phyloP scores from a whole-genome alignment of 1,140 invertebrate species.

The Neodiprion fabricii region DNA sequence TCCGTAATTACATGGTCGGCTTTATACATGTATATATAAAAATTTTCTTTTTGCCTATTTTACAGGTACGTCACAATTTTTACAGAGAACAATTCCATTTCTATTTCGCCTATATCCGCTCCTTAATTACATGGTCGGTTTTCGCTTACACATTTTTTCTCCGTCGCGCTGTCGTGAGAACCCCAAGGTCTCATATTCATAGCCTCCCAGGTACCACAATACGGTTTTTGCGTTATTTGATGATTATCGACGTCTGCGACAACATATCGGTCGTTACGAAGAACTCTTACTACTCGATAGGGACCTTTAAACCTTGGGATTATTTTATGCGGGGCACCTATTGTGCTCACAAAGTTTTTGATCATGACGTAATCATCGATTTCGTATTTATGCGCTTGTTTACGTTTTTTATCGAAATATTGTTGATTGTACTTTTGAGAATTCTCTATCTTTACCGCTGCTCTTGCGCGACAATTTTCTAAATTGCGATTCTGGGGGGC shows the following conservation, averaged over 20 bases:
- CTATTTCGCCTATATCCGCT: too few relatives aligned
- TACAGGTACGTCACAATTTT: too few relatives aligned
- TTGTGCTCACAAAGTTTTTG: constrained; percentile 32
- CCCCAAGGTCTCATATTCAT: too few relatives aligned
- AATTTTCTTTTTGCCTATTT: too few relatives aligned
- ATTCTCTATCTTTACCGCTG: constrained; percentile 15
- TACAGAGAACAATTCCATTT: too few relatives aligned
- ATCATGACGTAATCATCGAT: constrained; percentile 39
- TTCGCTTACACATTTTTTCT: too few relatives aligned
- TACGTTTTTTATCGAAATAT: constrained; percentile 27
- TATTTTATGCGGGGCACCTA: constrained; percentile 34
- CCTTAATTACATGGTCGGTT: too few relatives aligned
- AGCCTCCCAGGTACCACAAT: constrained; percentile 29
- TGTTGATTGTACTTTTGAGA: constrained; percentile 12
- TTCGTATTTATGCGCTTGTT: constrained; percentile 27
- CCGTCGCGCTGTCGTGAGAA: too few relatives aligned
- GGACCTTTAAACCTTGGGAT: constrained; percentile 36
- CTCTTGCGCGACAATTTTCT: constrained; percentile 22
- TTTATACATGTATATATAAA: too few relatives aligned
- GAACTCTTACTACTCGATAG: constrained; percentile 29
- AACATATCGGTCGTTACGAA: constrained; percentile 37
- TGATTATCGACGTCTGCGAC: constrained; percentile 32
- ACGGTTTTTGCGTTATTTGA: constrained; percentile 36
- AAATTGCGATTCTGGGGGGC: neutral
- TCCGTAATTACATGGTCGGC: too few relatives aligned